These are phyloP conservation scores for Liasis olivaceus DNA, from an alignment of 2,797 vertebrate species.

Conservation along the genomic window DNA sequence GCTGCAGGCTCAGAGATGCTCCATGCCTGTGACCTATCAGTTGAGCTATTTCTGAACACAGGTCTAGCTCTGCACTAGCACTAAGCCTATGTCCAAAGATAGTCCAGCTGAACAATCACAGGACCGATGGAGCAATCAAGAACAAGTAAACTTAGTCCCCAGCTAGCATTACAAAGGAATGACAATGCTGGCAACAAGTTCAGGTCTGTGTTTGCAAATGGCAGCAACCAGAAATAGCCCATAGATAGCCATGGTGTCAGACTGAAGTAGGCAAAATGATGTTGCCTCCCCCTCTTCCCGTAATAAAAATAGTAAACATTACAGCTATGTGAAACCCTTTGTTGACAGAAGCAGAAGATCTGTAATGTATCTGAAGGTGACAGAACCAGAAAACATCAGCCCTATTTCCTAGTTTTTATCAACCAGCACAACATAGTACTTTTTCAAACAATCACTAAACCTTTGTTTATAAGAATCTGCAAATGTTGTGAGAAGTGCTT, in stretches of 20 bases:
- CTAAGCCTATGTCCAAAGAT: neutral
- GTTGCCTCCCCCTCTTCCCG: neutral
- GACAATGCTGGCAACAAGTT: neutral
- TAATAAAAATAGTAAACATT: neutral
- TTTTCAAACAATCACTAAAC: neutral
- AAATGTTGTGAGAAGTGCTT: neutral
- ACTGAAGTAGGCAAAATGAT: neutral
- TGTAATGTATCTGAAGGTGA: neutral
- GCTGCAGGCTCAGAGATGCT: neutral
- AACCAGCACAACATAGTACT: neutral
- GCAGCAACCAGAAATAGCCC: neutral
- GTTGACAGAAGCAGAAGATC: neutral
- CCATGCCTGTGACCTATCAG: neutral
- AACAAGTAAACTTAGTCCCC: neutral
- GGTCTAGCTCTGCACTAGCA: neutral
- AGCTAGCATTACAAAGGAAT: neutral
- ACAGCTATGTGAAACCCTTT: neutral
- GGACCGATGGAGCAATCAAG: neutral
- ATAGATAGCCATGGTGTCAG: neutral
- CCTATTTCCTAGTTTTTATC: neutral
- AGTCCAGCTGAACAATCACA: neutral
- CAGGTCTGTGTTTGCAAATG: neutral
- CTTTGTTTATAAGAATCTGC: neutral
- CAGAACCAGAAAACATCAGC: neutral
- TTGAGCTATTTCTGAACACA: neutral